Evolutionary conservation across 2,113 vertebrate genomes (phyloP).

Genomic region (Chroicocephalus ridibundus): DNA sequence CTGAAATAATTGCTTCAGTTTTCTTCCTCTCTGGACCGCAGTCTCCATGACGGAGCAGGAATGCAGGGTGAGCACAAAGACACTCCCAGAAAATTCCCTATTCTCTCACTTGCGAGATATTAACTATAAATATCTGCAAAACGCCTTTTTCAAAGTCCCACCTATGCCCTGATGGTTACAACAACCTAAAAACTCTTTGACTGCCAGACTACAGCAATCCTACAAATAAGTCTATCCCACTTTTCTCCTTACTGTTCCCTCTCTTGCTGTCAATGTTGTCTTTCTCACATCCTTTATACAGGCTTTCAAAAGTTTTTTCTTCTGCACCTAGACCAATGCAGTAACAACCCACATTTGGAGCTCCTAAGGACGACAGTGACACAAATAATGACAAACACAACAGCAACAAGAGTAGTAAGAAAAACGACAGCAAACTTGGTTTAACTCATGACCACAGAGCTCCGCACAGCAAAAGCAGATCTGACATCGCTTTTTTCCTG

Average conservation of each 20-base stretch:
- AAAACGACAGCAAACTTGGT: background rate
- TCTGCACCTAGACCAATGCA: background rate
- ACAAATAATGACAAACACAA: background rate
- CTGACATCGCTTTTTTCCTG: background rate
- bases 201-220: background rate
- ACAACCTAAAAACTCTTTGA: background rate
- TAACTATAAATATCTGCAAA: background rate
- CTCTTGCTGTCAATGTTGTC: background rate
- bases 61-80: background rate
- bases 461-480: background rate
- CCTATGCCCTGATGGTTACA: background rate
- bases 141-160: background rate
- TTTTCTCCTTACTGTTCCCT: background rate
- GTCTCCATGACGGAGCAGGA: accelerated
- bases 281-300: background rate
- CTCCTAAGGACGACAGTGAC: background rate
- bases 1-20: background rate
- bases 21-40: background rate
- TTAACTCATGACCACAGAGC: background rate
- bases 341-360: background rate
- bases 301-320: background rate
- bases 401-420: background rate
- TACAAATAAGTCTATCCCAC: background rate
- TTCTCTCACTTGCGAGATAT: background rate
- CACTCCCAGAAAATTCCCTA: background rate